Conservation (phyloP, 2,888 invertebrate genomes). For the Spisula subtruncata region DNA sequence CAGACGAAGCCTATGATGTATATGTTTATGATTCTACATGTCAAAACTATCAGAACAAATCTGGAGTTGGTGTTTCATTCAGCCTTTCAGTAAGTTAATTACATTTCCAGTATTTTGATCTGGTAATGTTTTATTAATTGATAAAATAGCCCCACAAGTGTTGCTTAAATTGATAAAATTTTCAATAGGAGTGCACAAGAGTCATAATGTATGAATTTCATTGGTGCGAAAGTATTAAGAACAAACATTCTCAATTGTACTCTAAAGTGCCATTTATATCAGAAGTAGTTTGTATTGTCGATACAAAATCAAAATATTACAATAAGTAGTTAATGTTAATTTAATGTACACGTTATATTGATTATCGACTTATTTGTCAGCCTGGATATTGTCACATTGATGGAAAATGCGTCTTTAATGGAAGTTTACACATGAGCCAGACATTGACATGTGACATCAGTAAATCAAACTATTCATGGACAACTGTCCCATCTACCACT, state of each 20-base stretch:
- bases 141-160: no score
- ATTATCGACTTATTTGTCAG: background rate
- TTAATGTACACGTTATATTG: no score
- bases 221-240: no score
- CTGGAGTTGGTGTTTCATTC: constrained; percentile 10
- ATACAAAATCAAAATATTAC: no score
- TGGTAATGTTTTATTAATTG: no score
- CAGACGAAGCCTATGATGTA: constrained; percentile 6
- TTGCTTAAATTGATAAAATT: no score
- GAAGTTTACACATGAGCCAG: constrained; percentile 25
- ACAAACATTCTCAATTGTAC: no score
- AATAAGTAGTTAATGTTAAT: no score
- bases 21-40: constrained; percentile 47
- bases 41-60: constrained; percentile 5
- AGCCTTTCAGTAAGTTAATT: constrained; percentile 23
- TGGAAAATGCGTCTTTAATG: constrained; percentile 28
- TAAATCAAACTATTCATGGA: constrained; percentile 20
- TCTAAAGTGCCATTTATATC: no score
- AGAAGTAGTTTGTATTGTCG: no score
- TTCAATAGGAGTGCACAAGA: no score
- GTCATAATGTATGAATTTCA: no score
- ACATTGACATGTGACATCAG: constrained; percentile 26
- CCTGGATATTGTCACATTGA: constrained; percentile 36
- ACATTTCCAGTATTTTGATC: background rate
- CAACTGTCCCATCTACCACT: background rate